These are phyloP conservation scores for Tineola bisselliella DNA, from an alignment of 2,888 invertebrate genomes.

Conservation along the genomic window DNA sequence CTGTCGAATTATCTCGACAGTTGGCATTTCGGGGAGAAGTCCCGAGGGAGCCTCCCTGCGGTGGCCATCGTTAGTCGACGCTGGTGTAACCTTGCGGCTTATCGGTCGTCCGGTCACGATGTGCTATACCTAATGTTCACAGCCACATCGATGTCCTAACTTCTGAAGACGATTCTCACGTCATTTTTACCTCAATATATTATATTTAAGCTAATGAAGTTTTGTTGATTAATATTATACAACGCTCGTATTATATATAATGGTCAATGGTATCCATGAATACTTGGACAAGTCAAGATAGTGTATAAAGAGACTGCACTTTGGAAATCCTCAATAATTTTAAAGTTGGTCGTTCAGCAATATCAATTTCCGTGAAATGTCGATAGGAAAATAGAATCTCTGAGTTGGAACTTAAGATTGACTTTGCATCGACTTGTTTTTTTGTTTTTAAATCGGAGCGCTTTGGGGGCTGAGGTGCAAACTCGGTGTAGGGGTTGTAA, in stretches of 20 bases:
- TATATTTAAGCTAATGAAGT: no score
- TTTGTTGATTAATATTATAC: no score
- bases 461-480: conserved; percentile 42
- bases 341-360: conserved; percentile 16
- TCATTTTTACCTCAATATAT: background rate
- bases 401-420: conserved; percentile 15
- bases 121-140: conserved; percentile 11
- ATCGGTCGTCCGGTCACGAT: conserved; percentile 41
- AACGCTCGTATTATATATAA: no score
- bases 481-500: conserved; percentile 49
- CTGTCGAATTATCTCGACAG: conserved; percentile 12
- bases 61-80: conserved; percentile 21
- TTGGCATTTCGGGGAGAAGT: conserved; percentile 6
- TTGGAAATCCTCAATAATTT: conserved; percentile 16
- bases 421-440: conserved; percentile 21
- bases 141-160: background rate
- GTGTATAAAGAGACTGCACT: conserved; percentile 9
- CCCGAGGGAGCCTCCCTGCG: conserved; percentile 4
- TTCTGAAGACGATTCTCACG: background rate
- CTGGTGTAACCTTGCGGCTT: conserved; percentile 44
- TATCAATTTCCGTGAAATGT: background rate
- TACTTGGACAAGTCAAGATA: background rate
- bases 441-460: conserved; percentile 37
- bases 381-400: background rate
- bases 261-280: no score